Base-by-base conservation (phyloP, 2,888 invertebrate genomes). In the Drosophila phalerata region DNA sequence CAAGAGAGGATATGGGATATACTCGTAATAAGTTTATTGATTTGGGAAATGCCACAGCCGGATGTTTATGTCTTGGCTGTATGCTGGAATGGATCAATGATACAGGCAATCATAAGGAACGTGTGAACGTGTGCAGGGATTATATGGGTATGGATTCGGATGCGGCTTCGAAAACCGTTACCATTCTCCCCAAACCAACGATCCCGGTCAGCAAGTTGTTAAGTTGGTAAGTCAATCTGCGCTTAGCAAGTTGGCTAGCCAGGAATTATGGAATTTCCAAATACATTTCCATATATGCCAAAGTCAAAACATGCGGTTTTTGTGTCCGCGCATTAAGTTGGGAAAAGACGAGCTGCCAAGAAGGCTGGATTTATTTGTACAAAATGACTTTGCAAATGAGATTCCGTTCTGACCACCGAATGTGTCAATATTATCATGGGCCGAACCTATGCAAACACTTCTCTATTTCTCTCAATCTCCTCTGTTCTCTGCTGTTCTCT, bases 311-410 rank as follows among this genome's bases (percentile, higher is more conserved):
- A 90, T 86, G 77, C 82, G 77, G 70, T 68, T 60, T 72, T 43
- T 51, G 60, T 75, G 76, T 69, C 65, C 67, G 71, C 67, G 73
- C 67, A 75, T 77, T 77, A 70, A 69, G 63, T 65, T 70, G 73
- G 77, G 75, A 80, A 73, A 69, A 77, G 67, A 71, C 58, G 47
- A 55, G 30, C 11, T 43, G 17, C 38, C n/a, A n/a, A 30, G 45
- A 77, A 77, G 85, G 82, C 85, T 85, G 88, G 79, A 84, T 90
- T 90, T 89, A 84, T 90, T 90, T 89, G 78, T 77, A 81, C 88
- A 87, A 90, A 89, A 90, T 90, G 90, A 91, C 91, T 91, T 90
- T 81, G 83, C 89, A 91, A 91, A 91, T 91, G 88, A 87, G 90
- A 91, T 90, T 90, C 79, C 64, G 69, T 56, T 67, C 70, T 74